Evolutionary conservation across 2,888 invertebrate species (phyloP), one percentile per base, ranked within the genome.

Genomic region (Drosophila tripunctata): DNA sequence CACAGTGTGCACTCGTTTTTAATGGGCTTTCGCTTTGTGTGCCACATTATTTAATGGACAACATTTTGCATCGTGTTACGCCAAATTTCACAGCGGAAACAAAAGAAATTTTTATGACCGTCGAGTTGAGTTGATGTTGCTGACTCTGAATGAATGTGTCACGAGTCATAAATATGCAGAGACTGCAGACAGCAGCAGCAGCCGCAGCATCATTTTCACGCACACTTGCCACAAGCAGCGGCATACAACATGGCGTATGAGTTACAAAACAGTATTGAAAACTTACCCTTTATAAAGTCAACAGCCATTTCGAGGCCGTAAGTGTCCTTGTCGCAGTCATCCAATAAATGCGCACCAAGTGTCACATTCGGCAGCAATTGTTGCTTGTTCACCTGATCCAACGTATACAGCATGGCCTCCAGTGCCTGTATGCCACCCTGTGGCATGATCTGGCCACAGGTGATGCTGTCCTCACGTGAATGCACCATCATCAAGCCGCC

Each of bases 401-500:
- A 91, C 0, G 98, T 97, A 89, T 95, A 98, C 41, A 98, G 92
- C 98, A 98, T 98, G 0, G 96, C 96, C 90, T 98, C 98, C 69
- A 98, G 92, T 0, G 98, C 97, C 87, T 96, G 96, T 4, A 96
- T 94, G 0, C 96, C 96, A 1, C 98, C 98, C 91, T 98, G 98
- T 0, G 97, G 97, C 98, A 98, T 98, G 38, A 98, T 95, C 1
- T 96, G 96, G 0, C 98, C 98, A 88, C 98, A 98, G 1, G 96
- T 96, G 88, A 96, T 94, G 43, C 94, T 94, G 80, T 98, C 97
- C 77, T 96, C 96, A 19, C 98, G 92, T 87, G 97, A 97, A 89
- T 98, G 98, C 0, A 98, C 95, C 96, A 98, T 98, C 96, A 98
- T 98, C 43, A 98, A 92, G 0, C 97, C 98, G 4, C 98, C 98